A percentile compares a stretch with the other conserved stretches of the same genome.
Evolutionary conservation across 2,113 vertebrate species (phyloP).

Genomic region (Mesembrinibis cayennensis): DNA sequence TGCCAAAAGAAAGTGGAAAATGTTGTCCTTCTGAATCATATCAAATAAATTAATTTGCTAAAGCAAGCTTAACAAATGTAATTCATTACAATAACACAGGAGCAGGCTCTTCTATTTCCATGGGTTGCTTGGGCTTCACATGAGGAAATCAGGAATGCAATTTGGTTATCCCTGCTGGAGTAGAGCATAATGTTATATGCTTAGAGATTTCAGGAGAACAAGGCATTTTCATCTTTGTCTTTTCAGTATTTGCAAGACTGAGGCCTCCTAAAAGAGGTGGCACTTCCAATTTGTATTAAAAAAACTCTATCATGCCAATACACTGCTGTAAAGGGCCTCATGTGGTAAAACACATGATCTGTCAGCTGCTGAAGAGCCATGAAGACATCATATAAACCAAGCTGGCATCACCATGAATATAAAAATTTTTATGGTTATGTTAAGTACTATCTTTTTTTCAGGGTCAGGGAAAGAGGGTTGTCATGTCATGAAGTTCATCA

Average conservation of each 20-base stretch:
- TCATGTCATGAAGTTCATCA: neutral
- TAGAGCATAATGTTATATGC: neutral
- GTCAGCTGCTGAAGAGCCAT: neutral
- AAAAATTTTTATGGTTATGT: neutral
- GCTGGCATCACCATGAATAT: neutral
- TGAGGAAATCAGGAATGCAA: neutral
- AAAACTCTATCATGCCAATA: neutral
- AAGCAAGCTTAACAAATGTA: neutral
- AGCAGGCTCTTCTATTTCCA: neutral
- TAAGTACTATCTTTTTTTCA: neutral
- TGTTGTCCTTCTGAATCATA: neutral
- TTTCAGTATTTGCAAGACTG: neutral
- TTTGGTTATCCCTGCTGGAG: neutral
- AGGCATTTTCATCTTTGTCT: neutral
- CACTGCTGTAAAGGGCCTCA: neutral
- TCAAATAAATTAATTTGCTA: slow-evolving; percentile 1
- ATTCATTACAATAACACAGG: neutral
- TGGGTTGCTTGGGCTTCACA: neutral
- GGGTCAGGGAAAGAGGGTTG: neutral
- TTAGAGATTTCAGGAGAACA: neutral
- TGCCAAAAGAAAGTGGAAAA: neutral
- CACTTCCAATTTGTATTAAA: neutral
- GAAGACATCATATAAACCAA: neutral
- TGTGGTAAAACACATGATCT: neutral
- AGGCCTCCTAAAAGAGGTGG: neutral